These are phyloP conservation scores for Clarias fuscus DNA, from an alignment of 2,797 vertebrate species.

Conservation along the genomic window DNA sequence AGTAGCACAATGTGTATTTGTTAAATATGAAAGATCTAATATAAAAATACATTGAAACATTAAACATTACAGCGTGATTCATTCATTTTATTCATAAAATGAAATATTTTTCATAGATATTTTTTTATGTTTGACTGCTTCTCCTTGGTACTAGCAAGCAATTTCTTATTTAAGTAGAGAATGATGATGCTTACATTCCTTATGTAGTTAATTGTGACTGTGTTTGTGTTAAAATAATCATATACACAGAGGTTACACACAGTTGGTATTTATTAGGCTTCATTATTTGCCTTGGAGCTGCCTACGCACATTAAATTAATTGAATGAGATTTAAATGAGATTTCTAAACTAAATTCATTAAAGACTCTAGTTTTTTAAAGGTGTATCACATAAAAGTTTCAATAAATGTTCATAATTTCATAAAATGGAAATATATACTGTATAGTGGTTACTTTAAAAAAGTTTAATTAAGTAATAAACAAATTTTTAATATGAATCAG, in stretches of 20 bases:
- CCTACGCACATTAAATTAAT: slow-evolving; percentile 14
- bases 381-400: slow-evolving; percentile 1
- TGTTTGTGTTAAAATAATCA: slow-evolving; percentile 14
- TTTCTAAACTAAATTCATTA: background rate
- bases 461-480: background rate
- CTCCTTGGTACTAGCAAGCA: background rate
- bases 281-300: slow-evolving; percentile 3
- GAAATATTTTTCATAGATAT: background rate
- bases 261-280: slow-evolving; percentile 13
- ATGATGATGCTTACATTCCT: background rate
- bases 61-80: background rate
- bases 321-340: slow-evolving; percentile 6
- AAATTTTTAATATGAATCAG: background rate
- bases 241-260: background rate
- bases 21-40: no score
- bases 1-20: no score
- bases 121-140: background rate
- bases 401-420: background rate
- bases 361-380: background rate
- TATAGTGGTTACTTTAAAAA: background rate
- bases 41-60: background rate
- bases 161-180: background rate
- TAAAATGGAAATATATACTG: background rate
- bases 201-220: background rate
- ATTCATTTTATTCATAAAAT: background rate